A percentile compares a stretch with the other conserved stretches of the same genome.
Evolutionary conservation across 1,140 invertebrate species (phyloP).

Genomic region (Brachionus angularis): DNA sequence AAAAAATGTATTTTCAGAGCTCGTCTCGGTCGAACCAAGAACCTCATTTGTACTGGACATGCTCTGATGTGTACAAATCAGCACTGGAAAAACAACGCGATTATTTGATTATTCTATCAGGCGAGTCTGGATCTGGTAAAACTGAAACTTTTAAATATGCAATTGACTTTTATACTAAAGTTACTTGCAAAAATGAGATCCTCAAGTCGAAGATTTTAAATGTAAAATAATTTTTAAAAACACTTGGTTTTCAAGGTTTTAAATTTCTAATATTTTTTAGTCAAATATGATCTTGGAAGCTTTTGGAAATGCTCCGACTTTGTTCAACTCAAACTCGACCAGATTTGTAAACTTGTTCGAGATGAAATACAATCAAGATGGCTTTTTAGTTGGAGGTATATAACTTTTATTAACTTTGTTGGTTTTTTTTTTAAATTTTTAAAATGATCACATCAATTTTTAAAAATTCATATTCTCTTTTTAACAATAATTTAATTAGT

Average conservation of each 20-base stretch:
- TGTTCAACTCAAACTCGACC: constrained; percentile 92
- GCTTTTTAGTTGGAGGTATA: constrained; percentile 68
- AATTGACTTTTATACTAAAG: constrained; percentile 49
- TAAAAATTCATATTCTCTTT: too few relatives aligned
- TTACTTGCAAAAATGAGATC: constrained; percentile 48
- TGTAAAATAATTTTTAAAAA: not conserved
- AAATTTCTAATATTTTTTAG: not conserved
- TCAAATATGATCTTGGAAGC: constrained; percentile 44
- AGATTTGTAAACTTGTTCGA: constrained; percentile 91
- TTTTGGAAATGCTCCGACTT: constrained; percentile 92
- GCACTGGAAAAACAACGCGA: constrained; percentile 83
- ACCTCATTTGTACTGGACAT: constrained; percentile 95
- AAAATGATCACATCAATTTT: too few relatives aligned
- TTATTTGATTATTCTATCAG: constrained; percentile 91
- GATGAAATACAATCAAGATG: constrained; percentile 64
- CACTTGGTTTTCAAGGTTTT: not conserved
- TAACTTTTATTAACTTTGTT: not conserved
- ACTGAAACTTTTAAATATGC: constrained; percentile 52
- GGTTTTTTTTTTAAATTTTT: not conserved
- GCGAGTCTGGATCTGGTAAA: constrained; percentile 83
- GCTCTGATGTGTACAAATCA: constrained; percentile 93
- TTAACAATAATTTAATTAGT: too few relatives aligned
- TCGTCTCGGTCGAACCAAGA: constrained; percentile 67
- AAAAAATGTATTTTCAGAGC: constrained; percentile 74
- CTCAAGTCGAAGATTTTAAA: not conserved